Conservation (phyloP, 1,140 invertebrate species). For the Galendromus occidentalis region DNA sequence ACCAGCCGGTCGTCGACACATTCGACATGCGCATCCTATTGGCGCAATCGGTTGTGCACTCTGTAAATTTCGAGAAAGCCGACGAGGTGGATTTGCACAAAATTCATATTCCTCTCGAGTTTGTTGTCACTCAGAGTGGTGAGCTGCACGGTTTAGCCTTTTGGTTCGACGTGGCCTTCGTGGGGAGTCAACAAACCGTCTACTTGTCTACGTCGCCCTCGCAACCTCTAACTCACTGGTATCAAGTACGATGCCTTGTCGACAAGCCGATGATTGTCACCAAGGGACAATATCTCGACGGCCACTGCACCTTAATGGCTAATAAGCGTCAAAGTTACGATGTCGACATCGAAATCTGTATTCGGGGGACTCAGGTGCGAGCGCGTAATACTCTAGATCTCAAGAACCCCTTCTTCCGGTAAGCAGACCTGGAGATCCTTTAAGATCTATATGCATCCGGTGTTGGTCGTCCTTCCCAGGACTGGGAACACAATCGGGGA, state of each 20-base stretch:
- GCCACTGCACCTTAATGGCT: constrained; percentile 64
- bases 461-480: no score
- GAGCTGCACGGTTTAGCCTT: constrained; percentile 93
- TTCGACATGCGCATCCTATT: constrained; percentile 95
- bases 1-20: constrained; percentile 95
- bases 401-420: constrained; percentile 92
- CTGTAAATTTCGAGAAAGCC: constrained; percentile 84
- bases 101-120: constrained; percentile 87
- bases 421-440: constrained; percentile 19
- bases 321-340: constrained; percentile 97
- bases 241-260: constrained; percentile 89
- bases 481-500: background rate
- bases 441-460: background rate
- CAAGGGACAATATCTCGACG: constrained; percentile 72
- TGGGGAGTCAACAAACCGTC: constrained; percentile 63
- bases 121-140: constrained; percentile 73
- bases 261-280: constrained; percentile 84
- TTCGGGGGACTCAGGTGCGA: constrained; percentile 60
- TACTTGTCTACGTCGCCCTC: constrained; percentile 97
- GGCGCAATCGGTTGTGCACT: constrained; percentile 77
- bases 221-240: constrained; percentile 98
- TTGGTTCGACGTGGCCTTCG: constrained; percentile 99
- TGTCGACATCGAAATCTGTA: constrained; percentile 80
- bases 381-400: constrained; percentile 82
- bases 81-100: constrained; percentile 82